Conservation (phyloP, 1,140 invertebrate species). For the Campodea augens region DNA sequence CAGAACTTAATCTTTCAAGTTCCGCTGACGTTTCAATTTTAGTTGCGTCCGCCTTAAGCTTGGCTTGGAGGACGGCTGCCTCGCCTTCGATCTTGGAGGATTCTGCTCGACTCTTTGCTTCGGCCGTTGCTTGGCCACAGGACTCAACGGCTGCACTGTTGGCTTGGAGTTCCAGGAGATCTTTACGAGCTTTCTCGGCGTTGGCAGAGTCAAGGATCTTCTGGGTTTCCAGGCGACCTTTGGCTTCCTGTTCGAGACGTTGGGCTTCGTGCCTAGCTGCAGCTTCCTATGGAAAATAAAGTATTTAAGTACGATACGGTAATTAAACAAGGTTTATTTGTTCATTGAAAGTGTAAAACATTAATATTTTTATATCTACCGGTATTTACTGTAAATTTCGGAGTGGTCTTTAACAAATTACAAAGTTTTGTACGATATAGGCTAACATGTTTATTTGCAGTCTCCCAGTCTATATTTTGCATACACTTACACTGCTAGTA, state of each 20-base stretch:
- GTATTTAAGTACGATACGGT: too few relatives aligned
- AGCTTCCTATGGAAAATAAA: too few relatives aligned
- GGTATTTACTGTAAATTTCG: too few relatives aligned
- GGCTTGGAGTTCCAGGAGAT: slow-evolving; percentile 27
- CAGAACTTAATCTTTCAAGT: slow-evolving; percentile 24
- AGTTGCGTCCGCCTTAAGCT: slow-evolving; percentile 27
- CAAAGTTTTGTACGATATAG: too few relatives aligned
- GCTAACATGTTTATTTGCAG: too few relatives aligned
- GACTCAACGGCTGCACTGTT: slow-evolving; percentile 22
- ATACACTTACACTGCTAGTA: too few relatives aligned
- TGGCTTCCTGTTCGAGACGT: slow-evolving; percentile 31
- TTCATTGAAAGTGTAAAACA: too few relatives aligned
- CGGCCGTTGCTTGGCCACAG: slow-evolving; percentile 30
- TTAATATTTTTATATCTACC: too few relatives aligned
- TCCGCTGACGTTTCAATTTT: slow-evolving; percentile 31
- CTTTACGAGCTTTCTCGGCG: slow-evolving; percentile 26
- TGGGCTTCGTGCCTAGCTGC: slow-evolving; percentile 33
- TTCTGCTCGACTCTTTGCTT: slow-evolving; percentile 29
- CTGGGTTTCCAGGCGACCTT: slow-evolving; percentile 29
- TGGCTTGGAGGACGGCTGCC: slow-evolving; percentile 30
- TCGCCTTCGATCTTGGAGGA: slow-evolving; percentile 30
- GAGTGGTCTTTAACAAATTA: too few relatives aligned
- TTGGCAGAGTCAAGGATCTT: slow-evolving; percentile 29
- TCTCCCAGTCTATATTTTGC: too few relatives aligned
- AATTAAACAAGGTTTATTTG: too few relatives aligned